Conservation (phyloP, 2,888 invertebrate genomes). For the Resseliella maxima region DNA sequence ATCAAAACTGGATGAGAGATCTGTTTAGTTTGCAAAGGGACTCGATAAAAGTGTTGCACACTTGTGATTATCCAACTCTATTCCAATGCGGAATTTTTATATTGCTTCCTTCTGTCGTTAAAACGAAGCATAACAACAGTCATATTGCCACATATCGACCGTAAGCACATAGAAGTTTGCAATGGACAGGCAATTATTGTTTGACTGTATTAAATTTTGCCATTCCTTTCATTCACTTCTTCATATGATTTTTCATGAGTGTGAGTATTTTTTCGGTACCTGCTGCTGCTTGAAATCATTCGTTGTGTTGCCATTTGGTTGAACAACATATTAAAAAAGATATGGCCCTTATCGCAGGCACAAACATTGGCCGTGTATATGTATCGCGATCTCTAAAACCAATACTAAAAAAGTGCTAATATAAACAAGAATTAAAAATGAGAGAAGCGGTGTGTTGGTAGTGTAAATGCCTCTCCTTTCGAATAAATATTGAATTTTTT, state of each 20-base stretch:
- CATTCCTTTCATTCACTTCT: slow-evolving; percentile 23
- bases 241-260: slow-evolving; percentile 10
- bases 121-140: not conserved
- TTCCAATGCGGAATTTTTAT: slow-evolving; percentile 18
- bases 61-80: slow-evolving; percentile 11
- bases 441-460: not conserved
- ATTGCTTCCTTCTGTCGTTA: slow-evolving; percentile 36
- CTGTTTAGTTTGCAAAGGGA: not conserved
- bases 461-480: not conserved
- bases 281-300: slow-evolving; percentile 39
- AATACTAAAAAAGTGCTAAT: not conserved
- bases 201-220: not conserved
- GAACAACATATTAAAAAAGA: slow-evolving; percentile 27
- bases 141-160: not conserved
- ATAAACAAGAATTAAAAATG: slow-evolving; percentile 28
- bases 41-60: slow-evolving; percentile 4
- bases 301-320: slow-evolving; percentile 38
- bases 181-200: not conserved
- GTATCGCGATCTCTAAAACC: slow-evolving; percentile 33
- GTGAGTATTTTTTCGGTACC: slow-evolving; percentile 10
- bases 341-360: slow-evolving; percentile 27
- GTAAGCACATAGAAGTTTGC: not conserved
- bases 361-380: not conserved
- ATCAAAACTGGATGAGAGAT: slow-evolving; percentile 15
- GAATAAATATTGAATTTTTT: slow-evolving; percentile 30